phyloP scores from a whole-genome alignment of 1,140 invertebrate genomes.

The Philaenus spumarius region DNA sequence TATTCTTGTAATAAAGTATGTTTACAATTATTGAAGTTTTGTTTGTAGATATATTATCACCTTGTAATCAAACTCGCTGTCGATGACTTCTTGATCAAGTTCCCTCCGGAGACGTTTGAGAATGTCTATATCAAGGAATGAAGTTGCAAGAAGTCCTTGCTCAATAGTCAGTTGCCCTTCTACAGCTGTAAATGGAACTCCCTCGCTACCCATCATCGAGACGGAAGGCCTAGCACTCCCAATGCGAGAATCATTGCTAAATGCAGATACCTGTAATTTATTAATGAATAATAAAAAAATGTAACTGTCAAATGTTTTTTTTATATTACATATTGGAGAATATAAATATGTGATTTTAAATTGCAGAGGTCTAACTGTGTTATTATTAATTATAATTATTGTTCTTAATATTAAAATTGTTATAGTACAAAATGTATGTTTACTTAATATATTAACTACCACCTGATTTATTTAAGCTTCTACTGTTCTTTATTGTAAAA shows the following conservation, averaged over 20 bases:
- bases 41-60: constrained; percentile 36
- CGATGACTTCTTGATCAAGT: constrained; percentile 55
- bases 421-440: too few species aligned
- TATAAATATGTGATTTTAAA: too few species aligned
- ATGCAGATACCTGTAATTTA: constrained; percentile 45
- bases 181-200: background rate
- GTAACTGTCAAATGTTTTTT: too few species aligned
- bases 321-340: too few species aligned
- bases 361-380: too few species aligned
- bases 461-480: too few species aligned
- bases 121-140: constrained; percentile 53
- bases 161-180: background rate
- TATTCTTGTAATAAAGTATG: constrained; percentile 11
- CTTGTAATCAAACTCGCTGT: constrained; percentile 59
- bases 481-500: too few species aligned
- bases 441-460: too few species aligned
- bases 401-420: too few species aligned
- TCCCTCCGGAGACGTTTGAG: constrained; percentile 57
- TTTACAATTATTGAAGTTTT: too few species aligned
- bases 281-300: too few species aligned
- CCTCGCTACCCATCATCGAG: constrained; percentile 21
- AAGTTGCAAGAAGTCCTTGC: constrained; percentile 24
- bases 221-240: constrained; percentile 48
- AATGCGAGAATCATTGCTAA: constrained; percentile 47
- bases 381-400: too few species aligned